Evolutionary conservation across 1,140 invertebrate genomes (phyloP).

Genomic region (Dolichoris vasculosae): DNA sequence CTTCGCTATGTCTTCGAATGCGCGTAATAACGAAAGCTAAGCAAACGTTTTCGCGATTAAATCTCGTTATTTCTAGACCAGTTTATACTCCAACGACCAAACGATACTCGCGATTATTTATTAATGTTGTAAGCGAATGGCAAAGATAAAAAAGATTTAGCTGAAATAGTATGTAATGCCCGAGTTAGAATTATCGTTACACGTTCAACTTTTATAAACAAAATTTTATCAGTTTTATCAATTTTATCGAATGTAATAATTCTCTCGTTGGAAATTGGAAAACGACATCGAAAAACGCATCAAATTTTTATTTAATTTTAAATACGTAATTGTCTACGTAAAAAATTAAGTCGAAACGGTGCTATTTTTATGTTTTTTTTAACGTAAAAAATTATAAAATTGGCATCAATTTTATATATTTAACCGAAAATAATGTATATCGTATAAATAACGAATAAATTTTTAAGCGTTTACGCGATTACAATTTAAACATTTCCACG

Average conservation of each 20-base stretch:
- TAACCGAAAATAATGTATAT: background rate
- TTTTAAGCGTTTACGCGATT: background rate
- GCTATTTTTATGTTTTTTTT: background rate
- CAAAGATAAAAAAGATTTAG: background rate
- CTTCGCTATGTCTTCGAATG: conserved; percentile 3
- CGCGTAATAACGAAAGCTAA: background rate
- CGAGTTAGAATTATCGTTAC: background rate
- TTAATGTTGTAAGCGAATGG: background rate
- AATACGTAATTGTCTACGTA: background rate
- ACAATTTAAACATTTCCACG: background rate
- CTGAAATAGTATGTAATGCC: background rate
- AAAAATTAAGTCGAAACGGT: background rate
- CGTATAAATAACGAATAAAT: background rate
- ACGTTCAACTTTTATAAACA: background rate
- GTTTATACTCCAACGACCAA: conserved; percentile 27
- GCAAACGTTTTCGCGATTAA: background rate
- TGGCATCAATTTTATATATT: background rate
- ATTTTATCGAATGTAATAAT: background rate
- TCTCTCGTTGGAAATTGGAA: background rate
- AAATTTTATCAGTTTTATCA: background rate
- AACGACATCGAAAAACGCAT: background rate
- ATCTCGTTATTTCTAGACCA: background rate
- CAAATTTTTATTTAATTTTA: background rate
- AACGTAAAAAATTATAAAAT: background rate
- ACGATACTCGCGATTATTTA: conserved; percentile 15